Evolutionary conservation across 2,888 invertebrate species (phyloP), one percentile per base, ranked within the genome.

Genomic region (Galerucella calmariensis): DNA sequence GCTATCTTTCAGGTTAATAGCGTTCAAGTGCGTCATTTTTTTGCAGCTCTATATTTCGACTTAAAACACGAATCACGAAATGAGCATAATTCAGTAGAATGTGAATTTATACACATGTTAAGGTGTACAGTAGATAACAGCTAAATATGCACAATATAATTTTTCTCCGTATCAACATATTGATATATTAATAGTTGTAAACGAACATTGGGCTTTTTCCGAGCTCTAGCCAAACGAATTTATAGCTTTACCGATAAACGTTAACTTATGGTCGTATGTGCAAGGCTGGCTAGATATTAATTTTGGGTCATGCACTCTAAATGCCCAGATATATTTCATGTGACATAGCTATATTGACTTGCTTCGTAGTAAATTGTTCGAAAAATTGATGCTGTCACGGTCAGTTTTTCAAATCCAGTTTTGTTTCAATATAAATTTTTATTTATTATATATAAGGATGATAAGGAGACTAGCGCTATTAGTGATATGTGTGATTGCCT

Each of bases 181-280:
- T 81, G 81, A 82, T 80, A 81, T 81, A 82, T 82, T 80, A 80
- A 80, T 81, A 81, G 81, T 79, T 81, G 81, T 75, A 78, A 77
- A 81, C 80, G 79, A 80, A 81, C 79, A 80, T 80, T 78, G 77
- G 71, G 76, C 75, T 79, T 73, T 77, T 75, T 79, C 75, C 78
- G 76, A 77, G 79, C 78, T 79, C 72, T 76, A 78, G 75, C 71
- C 75, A 65, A 69, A 76, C 73, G 75, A 78, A 81, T 81, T 81
- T 80, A 81, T 80, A 63, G 80, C 72, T 80, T 79, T 77, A 74
- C 75, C 70, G 80, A 80, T 80, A 79, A 81, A 79, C 79, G 77
- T 71, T 79, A 78, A 78, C 75, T 77, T 80, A 77, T 78, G 77
- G 79, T 73, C 68, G 65, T 73, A 67, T 67, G 69, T 61, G n/a